Percentiles rank a stretch among this genome's conserved stretches.
phyloP scores from a whole-genome alignment of 1,140 invertebrate genomes.

The Drosophila bipectinata region DNA sequence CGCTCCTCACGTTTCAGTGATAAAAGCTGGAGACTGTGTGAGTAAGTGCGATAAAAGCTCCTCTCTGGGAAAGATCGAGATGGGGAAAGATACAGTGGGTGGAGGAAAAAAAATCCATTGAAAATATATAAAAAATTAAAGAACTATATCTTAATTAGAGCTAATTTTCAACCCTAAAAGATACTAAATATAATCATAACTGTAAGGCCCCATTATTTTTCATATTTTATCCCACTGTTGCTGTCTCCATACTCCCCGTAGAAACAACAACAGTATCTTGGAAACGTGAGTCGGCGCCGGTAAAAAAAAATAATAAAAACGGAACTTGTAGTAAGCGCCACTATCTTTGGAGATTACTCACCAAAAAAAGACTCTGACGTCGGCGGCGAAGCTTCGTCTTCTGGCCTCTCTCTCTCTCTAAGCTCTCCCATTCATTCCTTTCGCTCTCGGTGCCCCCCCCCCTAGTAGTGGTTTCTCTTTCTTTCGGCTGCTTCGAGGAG shows the following conservation, averaged over 20 bases:
- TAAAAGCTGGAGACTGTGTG: constrained; percentile 43
- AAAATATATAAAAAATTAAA: no score
- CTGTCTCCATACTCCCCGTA: constrained; percentile 25
- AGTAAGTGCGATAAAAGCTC: constrained; percentile 42
- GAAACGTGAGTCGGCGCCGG: constrained; percentile 49
- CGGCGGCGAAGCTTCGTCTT: constrained; percentile 33
- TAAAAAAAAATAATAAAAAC: constrained; percentile 27
- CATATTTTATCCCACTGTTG: constrained; percentile 13
- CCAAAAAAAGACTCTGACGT: constrained; percentile 18
- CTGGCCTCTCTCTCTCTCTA: constrained; percentile 5
- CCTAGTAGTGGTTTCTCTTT: constrained; percentile 1
- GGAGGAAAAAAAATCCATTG: not conserved
- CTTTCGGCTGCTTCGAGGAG: constrained; percentile 9
- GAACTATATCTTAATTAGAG: no score
- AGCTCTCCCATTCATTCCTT: not conserved
- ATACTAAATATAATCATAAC: no score
- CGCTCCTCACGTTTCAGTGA: constrained; percentile 58
- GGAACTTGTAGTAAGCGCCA: constrained; percentile 50
- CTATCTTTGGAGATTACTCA: constrained; percentile 46
- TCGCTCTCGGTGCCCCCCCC: not conserved
- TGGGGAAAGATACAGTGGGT: constrained; percentile 27
- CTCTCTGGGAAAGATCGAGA: constrained; percentile 16
- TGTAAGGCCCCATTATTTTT: not conserved
- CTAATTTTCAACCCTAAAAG: no score
- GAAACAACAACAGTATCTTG: constrained; percentile 30